Conservation (phyloP, 2,113 vertebrate species). For the Mirza zaza region DNA sequence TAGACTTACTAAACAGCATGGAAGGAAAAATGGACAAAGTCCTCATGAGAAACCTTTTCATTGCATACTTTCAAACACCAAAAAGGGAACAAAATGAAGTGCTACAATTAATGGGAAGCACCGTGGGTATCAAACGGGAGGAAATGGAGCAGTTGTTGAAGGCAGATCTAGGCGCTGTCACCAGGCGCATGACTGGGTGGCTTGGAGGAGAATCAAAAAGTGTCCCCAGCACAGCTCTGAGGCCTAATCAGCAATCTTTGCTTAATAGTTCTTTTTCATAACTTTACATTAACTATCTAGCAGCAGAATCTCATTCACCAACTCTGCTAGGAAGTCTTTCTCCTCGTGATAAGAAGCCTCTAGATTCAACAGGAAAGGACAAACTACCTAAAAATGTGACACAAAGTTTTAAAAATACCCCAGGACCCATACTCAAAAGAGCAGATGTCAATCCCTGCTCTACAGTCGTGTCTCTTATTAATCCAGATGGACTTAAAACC, state of each 20-base stretch:
- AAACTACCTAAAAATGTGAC: too few species aligned
- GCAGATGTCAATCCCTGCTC: too few species aligned
- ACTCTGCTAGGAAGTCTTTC: slow-evolving; percentile 86
- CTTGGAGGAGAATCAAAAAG: background rate
- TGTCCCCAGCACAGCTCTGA: background rate
- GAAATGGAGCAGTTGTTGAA: slow-evolving; percentile 83
- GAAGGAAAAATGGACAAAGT: slow-evolving; percentile 94
- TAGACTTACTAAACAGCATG: slow-evolving; percentile 91
- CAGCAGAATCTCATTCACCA: slow-evolving; percentile 89
- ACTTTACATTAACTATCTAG: slow-evolving; percentile 72
- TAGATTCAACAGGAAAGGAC: too few species aligned
- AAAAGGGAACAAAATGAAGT: slow-evolving; percentile 88
- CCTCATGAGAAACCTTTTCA: slow-evolving; percentile 91
- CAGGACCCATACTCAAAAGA: too few species aligned
- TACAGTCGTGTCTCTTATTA: too few species aligned
- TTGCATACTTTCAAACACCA: slow-evolving; percentile 92
- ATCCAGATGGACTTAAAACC: slow-evolving; percentile 42
- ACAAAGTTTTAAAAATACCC: too few species aligned
- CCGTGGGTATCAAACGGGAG: slow-evolving; percentile 87
- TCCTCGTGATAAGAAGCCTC: slow-evolving; percentile 77
- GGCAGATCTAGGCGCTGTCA: background rate
- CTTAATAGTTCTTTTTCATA: background rate
- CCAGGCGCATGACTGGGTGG: background rate
- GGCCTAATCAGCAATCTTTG: background rate
- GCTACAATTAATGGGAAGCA: slow-evolving; percentile 90